These are phyloP conservation scores for Drosophila longiperda DNA, from an alignment of 2,888 invertebrate genomes.

Conservation along the genomic window DNA sequence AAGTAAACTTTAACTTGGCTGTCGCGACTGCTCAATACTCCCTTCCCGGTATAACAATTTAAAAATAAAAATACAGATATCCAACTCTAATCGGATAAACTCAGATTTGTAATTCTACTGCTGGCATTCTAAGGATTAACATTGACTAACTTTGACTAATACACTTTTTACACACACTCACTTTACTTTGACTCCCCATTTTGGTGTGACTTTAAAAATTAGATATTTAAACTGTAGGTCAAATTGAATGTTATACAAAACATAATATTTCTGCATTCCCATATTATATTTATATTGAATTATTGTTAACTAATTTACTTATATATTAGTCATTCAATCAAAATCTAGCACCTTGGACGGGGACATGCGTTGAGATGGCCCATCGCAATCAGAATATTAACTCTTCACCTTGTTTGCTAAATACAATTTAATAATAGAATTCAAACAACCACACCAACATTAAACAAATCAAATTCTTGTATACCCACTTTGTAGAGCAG, in stretches of 20 bases:
- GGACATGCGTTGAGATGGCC: neutral
- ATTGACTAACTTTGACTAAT: no score
- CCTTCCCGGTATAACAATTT: neutral
- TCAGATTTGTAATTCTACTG: no score
- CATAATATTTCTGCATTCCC: no score
- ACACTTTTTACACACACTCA: no score
- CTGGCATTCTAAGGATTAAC: no score
- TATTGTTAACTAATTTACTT: neutral
- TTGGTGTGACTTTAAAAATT: no score
- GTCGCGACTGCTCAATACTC: neutral
- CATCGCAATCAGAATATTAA: neutral
- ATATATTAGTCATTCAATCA: neutral
- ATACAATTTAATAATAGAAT: neutral
- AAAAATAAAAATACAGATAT: neutral
- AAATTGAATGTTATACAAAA: no score
- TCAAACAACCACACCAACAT: neutral
- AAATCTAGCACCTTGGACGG: neutral
- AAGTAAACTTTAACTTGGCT: neutral
- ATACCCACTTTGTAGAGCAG: neutral
- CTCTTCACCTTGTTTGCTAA: neutral
- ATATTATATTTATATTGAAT: neutral
- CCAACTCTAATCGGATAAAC: neutral
- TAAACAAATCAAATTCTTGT: neutral
- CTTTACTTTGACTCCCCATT: no score
- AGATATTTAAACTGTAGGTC: no score